Evolutionary conservation across 2,888 invertebrate genomes (phyloP).

Genomic region (Dyspetes luteomarginatus): DNA sequence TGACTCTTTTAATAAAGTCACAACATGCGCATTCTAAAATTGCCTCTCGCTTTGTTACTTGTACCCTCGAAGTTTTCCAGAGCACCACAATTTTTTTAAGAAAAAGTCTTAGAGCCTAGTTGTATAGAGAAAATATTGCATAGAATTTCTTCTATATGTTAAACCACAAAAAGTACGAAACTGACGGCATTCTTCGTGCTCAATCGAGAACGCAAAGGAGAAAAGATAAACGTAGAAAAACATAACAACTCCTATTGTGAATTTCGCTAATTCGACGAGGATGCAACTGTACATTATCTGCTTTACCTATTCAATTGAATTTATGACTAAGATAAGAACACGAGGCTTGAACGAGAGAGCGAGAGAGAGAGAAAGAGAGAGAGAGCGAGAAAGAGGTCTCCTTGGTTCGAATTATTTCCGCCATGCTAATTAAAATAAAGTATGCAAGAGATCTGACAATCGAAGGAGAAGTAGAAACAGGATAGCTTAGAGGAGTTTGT

Average conservation of each 20-base stretch:
- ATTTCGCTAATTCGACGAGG: constrained; percentile 40
- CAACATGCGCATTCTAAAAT: too few species aligned
- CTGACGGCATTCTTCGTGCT: not conserved
- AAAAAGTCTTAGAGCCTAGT: too few species aligned
- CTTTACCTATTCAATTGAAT: constrained; percentile 39
- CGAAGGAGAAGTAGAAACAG: not conserved
- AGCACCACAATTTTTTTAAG: too few species aligned
- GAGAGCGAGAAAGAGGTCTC: not conserved
- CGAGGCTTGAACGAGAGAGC: not conserved
- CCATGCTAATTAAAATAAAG: constrained; percentile 55
- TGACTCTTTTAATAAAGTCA: too few species aligned
- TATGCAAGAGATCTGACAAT: constrained; percentile 34
- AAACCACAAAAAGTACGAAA: not conserved
- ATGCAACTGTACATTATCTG: constrained; percentile 8
- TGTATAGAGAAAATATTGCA: too few species aligned
- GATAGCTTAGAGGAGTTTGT: not conserved
- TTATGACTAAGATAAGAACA: constrained; percentile 55
- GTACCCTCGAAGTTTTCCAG: too few species aligned
- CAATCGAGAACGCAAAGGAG: not conserved
- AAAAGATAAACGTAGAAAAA: not conserved
- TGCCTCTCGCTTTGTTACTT: too few species aligned
- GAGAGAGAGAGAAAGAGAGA: too few species aligned
- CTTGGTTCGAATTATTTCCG: constrained; percentile 20
- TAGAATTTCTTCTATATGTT: too few species aligned
- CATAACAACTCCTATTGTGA: constrained; percentile 34